Conservation (phyloP, 2,113 vertebrate genomes). For the Xyliphius kryptos region DNA sequence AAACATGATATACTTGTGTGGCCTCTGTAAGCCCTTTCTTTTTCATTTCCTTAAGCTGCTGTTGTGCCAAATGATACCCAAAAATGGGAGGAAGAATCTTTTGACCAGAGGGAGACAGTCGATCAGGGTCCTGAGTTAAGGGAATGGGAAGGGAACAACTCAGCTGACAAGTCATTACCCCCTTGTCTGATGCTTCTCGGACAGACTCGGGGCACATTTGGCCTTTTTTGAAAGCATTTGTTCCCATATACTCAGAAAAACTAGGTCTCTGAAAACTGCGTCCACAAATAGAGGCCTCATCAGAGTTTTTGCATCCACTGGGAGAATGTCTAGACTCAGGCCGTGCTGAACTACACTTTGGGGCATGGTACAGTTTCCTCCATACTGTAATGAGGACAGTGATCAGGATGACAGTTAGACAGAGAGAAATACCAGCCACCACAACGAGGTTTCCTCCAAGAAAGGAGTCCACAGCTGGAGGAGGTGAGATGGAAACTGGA, state of each 20-base stretch:
- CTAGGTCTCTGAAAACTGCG: conserved; percentile 74
- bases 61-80: conserved; percentile 91
- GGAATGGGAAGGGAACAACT: conserved; percentile 52
- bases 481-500: conserved; percentile 45
- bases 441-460: conserved; percentile 82
- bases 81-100: conserved; percentile 89
- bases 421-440: conserved; percentile 81
- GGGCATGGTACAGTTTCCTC: conserved; percentile 76
- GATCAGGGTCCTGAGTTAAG: conserved; percentile 67
- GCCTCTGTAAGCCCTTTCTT: conserved; percentile 85
- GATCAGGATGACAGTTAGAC: conserved; percentile 79
- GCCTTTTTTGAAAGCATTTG: conserved; percentile 43
- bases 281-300: conserved; percentile 83
- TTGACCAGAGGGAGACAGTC: conserved; percentile 70
- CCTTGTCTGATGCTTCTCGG: conserved; percentile 36
- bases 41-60: conserved; percentile 97
- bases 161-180: conserved; percentile 62
- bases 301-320: conserved; percentile 77
- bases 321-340: conserved; percentile 72
- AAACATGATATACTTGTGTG: conserved; percentile 91
- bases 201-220: conserved; percentile 20
- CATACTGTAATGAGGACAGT: conserved; percentile 84
- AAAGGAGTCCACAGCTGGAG: conserved; percentile 19
- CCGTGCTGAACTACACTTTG: conserved; percentile 68
- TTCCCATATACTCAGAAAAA: conserved; percentile 67